A percentile compares a stretch with the other conserved stretches of the same genome.
phyloP scores from a whole-genome alignment of 2,888 invertebrate species.

The Ormyrus rosae region DNA sequence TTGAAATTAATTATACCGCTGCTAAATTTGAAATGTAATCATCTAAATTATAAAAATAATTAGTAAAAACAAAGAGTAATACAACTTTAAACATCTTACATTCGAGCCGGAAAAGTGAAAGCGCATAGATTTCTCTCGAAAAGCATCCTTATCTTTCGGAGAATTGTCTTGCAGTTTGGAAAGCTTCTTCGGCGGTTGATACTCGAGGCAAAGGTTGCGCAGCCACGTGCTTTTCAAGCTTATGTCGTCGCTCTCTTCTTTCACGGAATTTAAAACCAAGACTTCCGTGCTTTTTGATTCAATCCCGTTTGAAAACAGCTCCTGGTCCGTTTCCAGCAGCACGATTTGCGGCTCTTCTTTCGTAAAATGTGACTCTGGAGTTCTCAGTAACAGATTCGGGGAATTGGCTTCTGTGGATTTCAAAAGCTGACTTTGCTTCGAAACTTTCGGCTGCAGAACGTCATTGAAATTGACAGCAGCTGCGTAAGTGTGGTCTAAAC shows the following conservation, averaged over 20 bases:
- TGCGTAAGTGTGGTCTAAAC: constrained; percentile 55
- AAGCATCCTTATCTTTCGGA: constrained; percentile 9
- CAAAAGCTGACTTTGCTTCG: neutral
- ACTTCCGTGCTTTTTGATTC: neutral
- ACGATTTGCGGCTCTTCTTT: constrained; percentile 2
- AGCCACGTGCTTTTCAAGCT: constrained; percentile 48
- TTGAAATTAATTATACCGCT: too few species aligned
- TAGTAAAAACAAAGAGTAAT: too few species aligned
- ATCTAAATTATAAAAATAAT: too few species aligned
- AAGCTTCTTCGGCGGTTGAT: constrained; percentile 33
- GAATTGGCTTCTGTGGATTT: neutral
- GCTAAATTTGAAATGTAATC: too few species aligned
- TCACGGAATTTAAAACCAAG: neutral
- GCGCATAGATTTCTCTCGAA: neutral
- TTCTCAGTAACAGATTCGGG: constrained; percentile 1
- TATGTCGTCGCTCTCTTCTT: constrained; percentile 35
- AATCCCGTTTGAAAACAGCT: neutral
- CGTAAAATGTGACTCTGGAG: neutral
- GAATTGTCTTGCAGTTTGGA: neutral
- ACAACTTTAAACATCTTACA: constrained; percentile 23
- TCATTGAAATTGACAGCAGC: constrained; percentile 33
- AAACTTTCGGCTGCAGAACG: neutral
- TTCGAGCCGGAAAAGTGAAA: constrained; percentile 26
- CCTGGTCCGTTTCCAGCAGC: neutral
- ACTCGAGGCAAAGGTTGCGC: constrained; percentile 46